Evolutionary conservation across 2,797 vertebrate genomes (phyloP), one percentile per base, ranked within the genome.

Genomic region (Epinephelus awoara): DNA sequence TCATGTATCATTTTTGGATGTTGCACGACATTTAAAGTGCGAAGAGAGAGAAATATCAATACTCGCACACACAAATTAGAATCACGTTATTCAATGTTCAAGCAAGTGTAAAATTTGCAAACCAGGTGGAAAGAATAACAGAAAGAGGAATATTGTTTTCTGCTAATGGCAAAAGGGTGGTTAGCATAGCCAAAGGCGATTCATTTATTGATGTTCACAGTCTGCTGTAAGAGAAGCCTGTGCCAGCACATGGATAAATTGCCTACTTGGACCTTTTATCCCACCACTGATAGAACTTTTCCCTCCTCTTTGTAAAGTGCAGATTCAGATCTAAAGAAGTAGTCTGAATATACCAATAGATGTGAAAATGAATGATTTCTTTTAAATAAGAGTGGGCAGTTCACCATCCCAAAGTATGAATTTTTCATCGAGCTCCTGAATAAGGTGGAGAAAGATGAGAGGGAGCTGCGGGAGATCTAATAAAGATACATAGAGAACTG

Each of bases 351-450:
- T 42, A 73, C 59, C 74, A 66, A 67, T 29, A 58, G 40, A 65
- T 80, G 49, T 76, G 49, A 61, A 80, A 83, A 75, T 55, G 11
- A 74, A 69, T 67, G 29, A 19, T 77, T 68, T 83, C 38, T 76
- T 79, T 80, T 62, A 68, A 81, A 75, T 77, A 29, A 46, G 76
- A 83, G 58, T 3, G 3, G 71, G 63, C 80, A 34, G 57, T 57
- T 70, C 65, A 56, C 9, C 59, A 29, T 72, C 47, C 57, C 49
- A 7, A 11, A 58, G 25, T 80, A 68, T 85, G 38, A 80, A 83
- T 78, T 73, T 90, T 83, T 85, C 58, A 83, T 80, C 8, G 9
- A 61, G 73, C 52, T 29, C 44, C 19, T 42, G 27, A 76, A 79
- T 69, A 67, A 68, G 57, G 23, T 63, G 21, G 42, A 75, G 75